These are phyloP conservation scores for Drosophila fungiperda DNA, from an alignment of 2,888 invertebrate species.

Conservation along the genomic window DNA sequence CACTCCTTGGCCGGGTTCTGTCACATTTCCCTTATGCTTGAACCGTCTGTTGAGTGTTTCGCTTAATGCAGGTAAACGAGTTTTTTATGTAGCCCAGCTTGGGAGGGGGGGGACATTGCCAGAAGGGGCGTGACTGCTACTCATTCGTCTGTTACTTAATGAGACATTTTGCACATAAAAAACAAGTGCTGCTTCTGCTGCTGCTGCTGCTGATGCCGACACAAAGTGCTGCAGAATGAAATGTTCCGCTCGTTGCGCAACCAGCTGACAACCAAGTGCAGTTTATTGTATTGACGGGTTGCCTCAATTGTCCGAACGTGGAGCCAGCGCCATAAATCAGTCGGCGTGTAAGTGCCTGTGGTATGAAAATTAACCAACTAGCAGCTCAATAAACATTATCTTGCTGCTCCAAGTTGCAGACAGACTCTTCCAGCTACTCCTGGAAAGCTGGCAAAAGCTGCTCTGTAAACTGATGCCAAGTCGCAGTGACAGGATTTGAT, in stretches of 20 bases:
- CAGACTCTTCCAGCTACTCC: not conserved
- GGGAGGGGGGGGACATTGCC: constrained; percentile 10
- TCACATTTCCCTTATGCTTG: constrained; percentile 77
- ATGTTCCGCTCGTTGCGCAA: constrained; percentile 6
- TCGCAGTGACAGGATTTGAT: constrained; percentile 78
- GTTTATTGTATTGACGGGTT: constrained; percentile 70
- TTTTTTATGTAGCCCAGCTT: constrained; percentile 68
- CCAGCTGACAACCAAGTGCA: constrained; percentile 61
- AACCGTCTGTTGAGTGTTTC: constrained; percentile 79
- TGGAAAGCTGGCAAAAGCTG: not conserved
- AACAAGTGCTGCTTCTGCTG: constrained; percentile 47
- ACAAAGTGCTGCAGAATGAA: constrained; percentile 7
- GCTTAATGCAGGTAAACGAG: constrained; percentile 80
- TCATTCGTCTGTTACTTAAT: constrained; percentile 62
- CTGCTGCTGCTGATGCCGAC: constrained; percentile 2
- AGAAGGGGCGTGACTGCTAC: constrained; percentile 27
- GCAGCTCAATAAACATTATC: constrained; percentile 80
- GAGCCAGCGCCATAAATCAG: constrained; percentile 63
- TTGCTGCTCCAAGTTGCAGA: constrained; percentile 15
- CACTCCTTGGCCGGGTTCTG: constrained; percentile 30
- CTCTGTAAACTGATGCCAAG: constrained; percentile 49
- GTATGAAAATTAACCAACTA: constrained; percentile 79
- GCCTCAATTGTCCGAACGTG: constrained; percentile 64
- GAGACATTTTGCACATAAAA: constrained; percentile 70
- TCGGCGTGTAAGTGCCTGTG: not conserved